Evolutionary conservation across 2,113 vertebrate genomes (phyloP).

Genomic region (Scatophagus argus): DNA sequence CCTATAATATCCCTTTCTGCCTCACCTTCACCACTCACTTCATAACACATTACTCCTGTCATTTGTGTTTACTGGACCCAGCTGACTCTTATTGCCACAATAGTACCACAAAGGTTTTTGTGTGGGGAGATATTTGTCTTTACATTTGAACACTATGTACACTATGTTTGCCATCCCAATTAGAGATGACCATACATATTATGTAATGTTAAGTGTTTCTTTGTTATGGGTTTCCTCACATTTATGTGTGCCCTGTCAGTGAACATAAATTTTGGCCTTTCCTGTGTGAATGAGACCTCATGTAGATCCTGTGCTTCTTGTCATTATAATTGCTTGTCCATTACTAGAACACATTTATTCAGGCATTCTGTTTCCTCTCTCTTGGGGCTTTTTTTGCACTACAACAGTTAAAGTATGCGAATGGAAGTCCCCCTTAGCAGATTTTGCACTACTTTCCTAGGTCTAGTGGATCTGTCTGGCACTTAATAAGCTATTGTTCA

Average conservation of each 20-base stretch:
- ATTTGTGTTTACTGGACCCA: conserved; percentile 42
- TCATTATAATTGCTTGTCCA: not conserved
- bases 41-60: conserved; percentile 47
- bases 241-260: conserved; percentile 45
- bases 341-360: not conserved
- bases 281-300: conserved; percentile 31
- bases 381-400: not conserved
- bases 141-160: conserved; percentile 17
- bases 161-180: conserved; percentile 5
- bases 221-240: conserved; percentile 61
- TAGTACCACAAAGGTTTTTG: conserved; percentile 15
- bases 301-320: conserved; percentile 10
- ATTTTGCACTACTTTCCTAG: not conserved
- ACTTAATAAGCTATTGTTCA: not conserved
- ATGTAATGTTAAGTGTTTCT: conserved; percentile 72
- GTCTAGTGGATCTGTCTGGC: not conserved
- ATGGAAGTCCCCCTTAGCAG: not conserved
- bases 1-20: conserved; percentile 50
- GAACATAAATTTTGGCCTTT: conserved; percentile 58
- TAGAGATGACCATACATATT: conserved; percentile 8
- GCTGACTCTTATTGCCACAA: conserved; percentile 26
- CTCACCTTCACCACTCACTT: conserved; percentile 60
- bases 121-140: not conserved
- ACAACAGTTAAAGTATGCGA: not conserved
- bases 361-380: not conserved